phyloP scores from a whole-genome alignment of 2,113 vertebrate species.

The Meriones unguiculatus region DNA sequence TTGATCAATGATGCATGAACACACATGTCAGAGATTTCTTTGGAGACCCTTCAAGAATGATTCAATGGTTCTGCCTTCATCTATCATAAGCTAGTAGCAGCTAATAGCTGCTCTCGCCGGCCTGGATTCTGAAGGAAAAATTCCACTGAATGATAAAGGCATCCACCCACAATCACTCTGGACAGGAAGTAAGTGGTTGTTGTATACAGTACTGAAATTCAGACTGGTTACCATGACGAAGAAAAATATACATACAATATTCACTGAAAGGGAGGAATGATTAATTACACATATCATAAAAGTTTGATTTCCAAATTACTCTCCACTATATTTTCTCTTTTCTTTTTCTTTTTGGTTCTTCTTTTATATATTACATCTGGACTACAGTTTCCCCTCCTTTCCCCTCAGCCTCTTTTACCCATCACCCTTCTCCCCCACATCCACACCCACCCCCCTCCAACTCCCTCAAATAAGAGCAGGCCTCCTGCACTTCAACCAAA shows the following conservation, averaged over 20 bases:
- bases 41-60: neutral
- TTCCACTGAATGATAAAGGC: neutral
- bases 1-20: neutral
- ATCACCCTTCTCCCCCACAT: neutral
- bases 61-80: neutral
- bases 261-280: neutral
- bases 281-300: neutral
- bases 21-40: neutral
- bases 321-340: neutral
- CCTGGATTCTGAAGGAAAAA: neutral
- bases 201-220: neutral
- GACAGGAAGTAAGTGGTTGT: neutral
- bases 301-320: neutral
- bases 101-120: neutral
- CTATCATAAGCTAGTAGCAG: neutral
- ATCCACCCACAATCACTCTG: neutral
- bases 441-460: fast-evolving
- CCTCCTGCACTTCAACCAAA: neutral
- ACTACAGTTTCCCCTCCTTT: neutral
- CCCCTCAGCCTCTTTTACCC: neutral
- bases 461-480: neutral
- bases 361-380: neutral
- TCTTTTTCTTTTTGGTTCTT: neutral
- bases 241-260: neutral
- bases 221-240: neutral